Evolutionary conservation across 2,888 invertebrate genomes (phyloP).

Genomic region (Drosophila helvetica): DNA sequence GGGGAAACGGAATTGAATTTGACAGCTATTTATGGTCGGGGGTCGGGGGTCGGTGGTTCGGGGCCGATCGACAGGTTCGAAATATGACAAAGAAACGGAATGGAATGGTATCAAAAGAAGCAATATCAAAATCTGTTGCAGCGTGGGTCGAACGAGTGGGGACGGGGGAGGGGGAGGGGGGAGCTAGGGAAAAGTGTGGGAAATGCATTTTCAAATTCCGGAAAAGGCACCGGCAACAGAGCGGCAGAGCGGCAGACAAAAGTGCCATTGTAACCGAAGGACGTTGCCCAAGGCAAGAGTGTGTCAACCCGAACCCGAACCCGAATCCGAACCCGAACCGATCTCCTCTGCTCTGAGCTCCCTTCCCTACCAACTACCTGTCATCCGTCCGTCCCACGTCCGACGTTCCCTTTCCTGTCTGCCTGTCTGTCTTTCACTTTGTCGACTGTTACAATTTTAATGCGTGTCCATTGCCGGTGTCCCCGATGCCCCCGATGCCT

Average conservation of each 20-base stretch:
- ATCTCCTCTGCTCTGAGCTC: conserved; percentile 4
- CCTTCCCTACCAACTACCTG: conserved; percentile 10
- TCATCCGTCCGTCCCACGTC: conserved; percentile 15
- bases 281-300: conserved; percentile 61
- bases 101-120: conserved; percentile 28
- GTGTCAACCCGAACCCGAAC: conserved; percentile 22
- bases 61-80: conserved; percentile 58
- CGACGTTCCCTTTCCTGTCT: conserved; percentile 18
- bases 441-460: conserved; percentile 70
- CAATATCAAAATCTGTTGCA: conserved; percentile 34
- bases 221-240: conserved; percentile 38
- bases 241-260: conserved; percentile 43
- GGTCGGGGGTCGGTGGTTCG: neutral
- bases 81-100: conserved; percentile 19
- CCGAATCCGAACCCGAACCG: conserved; percentile 29
- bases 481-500: conserved; percentile 26
- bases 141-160: conserved; percentile 51
- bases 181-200: conserved; percentile 68
- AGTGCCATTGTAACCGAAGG: conserved; percentile 61
- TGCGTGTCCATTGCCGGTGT: conserved; percentile 46
- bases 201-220: conserved; percentile 58
- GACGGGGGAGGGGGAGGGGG: neutral
- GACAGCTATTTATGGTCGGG: conserved; percentile 66
- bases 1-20: conserved; percentile 57
- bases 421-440: conserved; percentile 6